Base-by-base conservation (phyloP, 2,888 invertebrate genomes). In the Abscondita cerata region DNA sequence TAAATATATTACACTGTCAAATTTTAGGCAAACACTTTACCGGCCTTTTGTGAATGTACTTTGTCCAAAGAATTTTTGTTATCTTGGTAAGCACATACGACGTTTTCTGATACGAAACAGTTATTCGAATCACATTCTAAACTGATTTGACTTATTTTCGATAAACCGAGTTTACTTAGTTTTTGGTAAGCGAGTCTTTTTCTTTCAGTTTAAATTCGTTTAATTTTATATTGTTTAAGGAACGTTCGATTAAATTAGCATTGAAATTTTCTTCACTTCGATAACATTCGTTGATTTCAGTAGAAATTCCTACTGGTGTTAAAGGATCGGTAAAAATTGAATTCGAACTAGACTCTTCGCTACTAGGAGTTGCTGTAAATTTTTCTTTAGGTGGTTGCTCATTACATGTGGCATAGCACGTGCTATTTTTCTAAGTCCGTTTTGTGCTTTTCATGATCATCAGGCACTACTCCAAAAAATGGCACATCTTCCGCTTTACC, bases 301-400 rank as follows among this genome's bases (percentile, higher is more conserved):
- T 83, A 11, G 80, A 78, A 73, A 81, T 81, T 67, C 85, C 86
- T 72, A 84, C 83, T 75, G 86, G 86, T 77, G 81, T 81, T 40
- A 85, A 84, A 70, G 86, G 82, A 79, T 91, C 91, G 70, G 90
- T 90, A 82, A 91, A 91, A 78, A 90, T 86, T 75, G 91, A 90
- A 73, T 88, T 87, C 64, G 86, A 86, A 79, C 89, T 89, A 67
- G 89, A 87, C 67, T 83, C 85, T 75, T 82, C 83, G 74, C 83
- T 85, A 70, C 83, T 84, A 69, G 78, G 80, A 52, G 74, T 77
- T 50, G 76, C 75, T 25, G 2, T 2, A 25, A 25, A 4, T 25
- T 25, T 6, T 25, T 25, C 25, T 25, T 25, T 25, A 6, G n/a
- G n/a, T n/a, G n/a, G n/a, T n/a, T 25, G 25, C 25, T 25, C 25